Percentiles rank a stretch among this genome's conserved stretches.
phyloP scores from a whole-genome alignment of 2,113 vertebrate species.

The Trogon surrucura region DNA sequence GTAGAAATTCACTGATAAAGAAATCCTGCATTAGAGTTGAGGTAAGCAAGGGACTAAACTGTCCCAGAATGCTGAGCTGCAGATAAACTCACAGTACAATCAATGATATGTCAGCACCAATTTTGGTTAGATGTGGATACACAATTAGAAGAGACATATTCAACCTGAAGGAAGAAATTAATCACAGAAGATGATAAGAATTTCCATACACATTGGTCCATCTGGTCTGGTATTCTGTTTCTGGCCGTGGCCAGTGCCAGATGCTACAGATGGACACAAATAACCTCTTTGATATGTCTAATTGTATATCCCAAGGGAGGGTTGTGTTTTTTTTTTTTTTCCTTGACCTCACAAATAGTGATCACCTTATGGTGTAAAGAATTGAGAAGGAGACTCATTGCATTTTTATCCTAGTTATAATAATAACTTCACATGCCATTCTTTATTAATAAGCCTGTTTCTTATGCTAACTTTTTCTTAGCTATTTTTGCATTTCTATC shows the following conservation, averaged over 20 bases:
- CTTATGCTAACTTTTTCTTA: background rate
- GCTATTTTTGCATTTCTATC: slow-evolving; percentile 19
- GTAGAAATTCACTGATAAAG: slow-evolving; percentile 35
- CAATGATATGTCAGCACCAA: slow-evolving; percentile 25
- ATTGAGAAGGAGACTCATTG: background rate
- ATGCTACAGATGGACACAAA: slow-evolving; percentile 51
- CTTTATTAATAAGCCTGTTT: background rate
- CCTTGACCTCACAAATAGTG: slow-evolving; percentile 7
- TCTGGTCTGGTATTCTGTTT: slow-evolving; percentile 49
- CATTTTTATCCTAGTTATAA: background rate
- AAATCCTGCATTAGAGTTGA: background rate
- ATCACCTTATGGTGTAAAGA: slow-evolving; percentile 1
- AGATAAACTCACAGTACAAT: slow-evolving; percentile 28
- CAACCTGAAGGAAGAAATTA: slow-evolving; percentile 61
- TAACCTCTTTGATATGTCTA: slow-evolving; percentile 47
- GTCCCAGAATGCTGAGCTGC: slow-evolving; percentile 18
- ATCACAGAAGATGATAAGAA: slow-evolving; percentile 37
- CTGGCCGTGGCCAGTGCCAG: slow-evolving; percentile 18
- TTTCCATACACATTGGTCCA: slow-evolving; percentile 21
- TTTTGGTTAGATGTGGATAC: slow-evolving; percentile 32
- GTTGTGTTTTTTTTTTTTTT: background rate
- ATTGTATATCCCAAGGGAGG: slow-evolving; percentile 38
- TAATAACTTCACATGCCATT: background rate
- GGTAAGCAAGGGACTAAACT: slow-evolving; percentile 6
- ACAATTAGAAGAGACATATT: slow-evolving; percentile 33